These are phyloP conservation scores for Anagrus nilaparvatae DNA, from an alignment of 1,140 invertebrate species.

Conservation along the genomic window DNA sequence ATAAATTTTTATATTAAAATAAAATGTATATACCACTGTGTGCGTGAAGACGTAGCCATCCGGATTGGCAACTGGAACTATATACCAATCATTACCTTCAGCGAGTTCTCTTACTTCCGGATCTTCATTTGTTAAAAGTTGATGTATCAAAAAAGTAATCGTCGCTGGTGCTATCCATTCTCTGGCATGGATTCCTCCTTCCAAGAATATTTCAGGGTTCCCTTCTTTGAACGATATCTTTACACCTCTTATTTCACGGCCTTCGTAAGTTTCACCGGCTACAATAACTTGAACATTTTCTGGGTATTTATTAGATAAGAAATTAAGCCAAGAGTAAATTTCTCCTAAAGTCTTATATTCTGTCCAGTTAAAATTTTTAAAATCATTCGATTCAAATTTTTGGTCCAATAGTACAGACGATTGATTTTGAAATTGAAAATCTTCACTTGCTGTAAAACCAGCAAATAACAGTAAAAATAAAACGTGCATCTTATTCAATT, in stretches of 20 bases:
- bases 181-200: constrained; percentile 59
- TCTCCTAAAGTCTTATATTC: constrained; percentile 40
- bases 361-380: too few relatives aligned
- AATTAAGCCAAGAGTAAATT: constrained; percentile 41
- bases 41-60: constrained; percentile 71
- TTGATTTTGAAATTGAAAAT: too few relatives aligned
- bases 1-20: constrained; percentile 36
- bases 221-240: too few relatives aligned
- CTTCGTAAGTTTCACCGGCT: constrained; percentile 48
- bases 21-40: constrained; percentile 39
- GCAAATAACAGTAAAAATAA: too few relatives aligned
- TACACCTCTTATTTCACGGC: constrained; percentile 50
- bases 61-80: constrained; percentile 61
- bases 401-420: too few relatives aligned
- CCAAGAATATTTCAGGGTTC: too few relatives aligned
- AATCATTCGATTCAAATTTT: too few relatives aligned
- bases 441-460: too few relatives aligned
- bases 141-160: constrained; percentile 53
- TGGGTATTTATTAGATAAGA: constrained; percentile 37
- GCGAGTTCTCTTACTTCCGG: constrained; percentile 41
- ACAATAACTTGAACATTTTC: constrained; percentile 40
- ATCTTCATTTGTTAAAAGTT: constrained; percentile 47
- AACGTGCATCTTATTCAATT: too few relatives aligned
- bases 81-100: constrained; percentile 55
- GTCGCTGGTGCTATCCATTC: constrained; percentile 70